Evolutionary conservation across 2,888 invertebrate genomes (phyloP), one percentile per base, ranked within the genome.

Genomic region (Pollenia amentaria): DNA sequence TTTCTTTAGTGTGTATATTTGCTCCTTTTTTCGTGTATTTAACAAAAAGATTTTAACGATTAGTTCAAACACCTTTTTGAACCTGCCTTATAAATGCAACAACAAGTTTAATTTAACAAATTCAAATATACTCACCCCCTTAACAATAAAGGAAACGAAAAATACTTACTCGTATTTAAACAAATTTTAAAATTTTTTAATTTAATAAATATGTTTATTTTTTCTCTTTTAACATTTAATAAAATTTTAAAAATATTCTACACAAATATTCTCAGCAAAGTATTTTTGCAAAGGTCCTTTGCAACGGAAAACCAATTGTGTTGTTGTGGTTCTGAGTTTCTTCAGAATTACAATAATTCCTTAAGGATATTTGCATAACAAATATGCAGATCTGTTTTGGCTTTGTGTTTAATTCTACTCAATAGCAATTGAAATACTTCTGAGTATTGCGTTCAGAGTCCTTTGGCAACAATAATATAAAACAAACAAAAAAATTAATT

Each of bases 191-290:
- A 6, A 29, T 29, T 4, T 57, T 29, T 29, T 10, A 53, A 12
- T 55, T 55, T 55, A 11, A 21, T 21, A 53, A 16, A 18, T 16
- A 7, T 53, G 2, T 21, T 11, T 21, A 29, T 29, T 29, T 29
- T 29, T 29, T 6, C 21, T 18, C 55, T 55, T 53, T 53, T 9
- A 21, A 48, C 57, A 57, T 21, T 57, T 57, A 57, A 14, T 57
- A 38, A 38, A 55, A 57, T 29, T 57, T 57, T 57, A 14, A 57
- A 38, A 53, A 53, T 18, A 55, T 55, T 55, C 12, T 53, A 53
- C 29, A 29, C 29, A 29, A 12, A 57, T 29, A 12, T 2, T 29
- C 14, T n/a, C 11, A 29, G 29, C 29, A 29, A 29, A 29, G 29
- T 29, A 29, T 0, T 21, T 21, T 55, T 21, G 21, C 12, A 11